Conservation (phyloP, 1,140 invertebrate species). For the Paralvinella palmiformis region DNA sequence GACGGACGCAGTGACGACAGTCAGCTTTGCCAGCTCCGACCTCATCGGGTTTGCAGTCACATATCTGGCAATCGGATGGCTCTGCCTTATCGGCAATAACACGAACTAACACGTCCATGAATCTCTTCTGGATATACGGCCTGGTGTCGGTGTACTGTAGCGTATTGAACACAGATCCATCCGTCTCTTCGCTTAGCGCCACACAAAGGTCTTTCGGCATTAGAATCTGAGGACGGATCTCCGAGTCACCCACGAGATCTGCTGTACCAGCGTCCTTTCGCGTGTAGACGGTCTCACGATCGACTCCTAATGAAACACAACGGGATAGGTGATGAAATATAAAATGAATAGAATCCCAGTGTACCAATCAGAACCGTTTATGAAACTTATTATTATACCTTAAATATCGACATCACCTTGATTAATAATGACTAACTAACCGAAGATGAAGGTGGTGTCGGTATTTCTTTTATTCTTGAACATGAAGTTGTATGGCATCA, state of each 20-base stretch:
- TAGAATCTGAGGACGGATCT: constrained; percentile 64
- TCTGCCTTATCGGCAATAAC: constrained; percentile 59
- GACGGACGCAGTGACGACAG: constrained; percentile 41
- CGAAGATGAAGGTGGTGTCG: constrained; percentile 17
- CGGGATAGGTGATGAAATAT: too few relatives aligned
- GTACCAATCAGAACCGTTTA: too few relatives aligned
- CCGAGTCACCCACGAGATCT: constrained; percentile 58
- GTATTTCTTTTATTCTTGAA: constrained; percentile 17
- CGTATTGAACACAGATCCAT: constrained; percentile 59
- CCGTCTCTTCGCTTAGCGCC: constrained; percentile 72
- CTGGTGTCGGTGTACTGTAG: constrained; percentile 21
- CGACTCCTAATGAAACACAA: too few relatives aligned
- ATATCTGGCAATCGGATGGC: constrained; percentile 63
- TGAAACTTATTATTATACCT: too few relatives aligned
- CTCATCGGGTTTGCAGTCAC: constrained; percentile 61
- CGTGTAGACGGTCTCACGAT: constrained; percentile 66
- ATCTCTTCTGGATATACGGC: constrained; percentile 56
- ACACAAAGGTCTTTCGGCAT: constrained; percentile 70
- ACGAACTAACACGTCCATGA: constrained; percentile 64
- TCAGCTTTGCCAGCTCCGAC: constrained; percentile 43
- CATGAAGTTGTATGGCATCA: constrained; percentile 56
- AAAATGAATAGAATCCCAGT: too few relatives aligned
- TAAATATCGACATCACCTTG: too few relatives aligned
- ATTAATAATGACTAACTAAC: too few relatives aligned
- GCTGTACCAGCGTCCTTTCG: constrained; percentile 63